Conservation (phyloP, 2,888 invertebrate genomes). For the Pseudoips prasinana region DNA sequence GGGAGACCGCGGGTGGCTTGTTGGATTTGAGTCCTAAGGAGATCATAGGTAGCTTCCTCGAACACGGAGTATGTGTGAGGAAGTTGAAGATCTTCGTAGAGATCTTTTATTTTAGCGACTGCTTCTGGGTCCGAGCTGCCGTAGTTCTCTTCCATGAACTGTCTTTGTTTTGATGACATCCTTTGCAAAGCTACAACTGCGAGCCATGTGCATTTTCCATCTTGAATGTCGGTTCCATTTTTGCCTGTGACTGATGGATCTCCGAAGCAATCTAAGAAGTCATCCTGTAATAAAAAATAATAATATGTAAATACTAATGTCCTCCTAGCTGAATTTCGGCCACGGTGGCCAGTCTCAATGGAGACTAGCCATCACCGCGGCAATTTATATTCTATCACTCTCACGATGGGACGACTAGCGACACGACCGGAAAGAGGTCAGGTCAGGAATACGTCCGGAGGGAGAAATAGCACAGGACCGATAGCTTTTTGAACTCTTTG, state of each 20-base stretch:
- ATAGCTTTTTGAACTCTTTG: too few relatives aligned
- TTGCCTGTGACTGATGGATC: conserved; percentile 93
- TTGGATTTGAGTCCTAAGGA: conserved; percentile 91
- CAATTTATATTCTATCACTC: too few relatives aligned
- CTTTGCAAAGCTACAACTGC: conserved; percentile 93
- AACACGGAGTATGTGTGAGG: conserved; percentile 89
- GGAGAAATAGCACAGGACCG: too few relatives aligned
- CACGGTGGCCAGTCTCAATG: too few relatives aligned
- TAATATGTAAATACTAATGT: not conserved
- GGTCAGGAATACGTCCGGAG: too few relatives aligned
- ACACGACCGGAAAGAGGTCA: too few relatives aligned
- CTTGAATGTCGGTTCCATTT: conserved; percentile 94
- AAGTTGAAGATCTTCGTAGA: conserved; percentile 90
- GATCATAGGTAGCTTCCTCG: conserved; percentile 92
- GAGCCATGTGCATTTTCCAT: conserved; percentile 98
- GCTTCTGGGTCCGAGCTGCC: conserved; percentile 85
- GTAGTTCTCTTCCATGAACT: conserved; percentile 89
- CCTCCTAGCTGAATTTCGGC: too few relatives aligned
- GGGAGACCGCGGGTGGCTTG: conserved; percentile 91
- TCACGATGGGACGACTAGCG: too few relatives aligned
- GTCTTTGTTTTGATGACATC: conserved; percentile 86
- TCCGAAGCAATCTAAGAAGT: conserved; percentile 95
- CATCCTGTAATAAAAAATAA: conserved; percentile 83
- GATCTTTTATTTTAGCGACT: conserved; percentile 85
- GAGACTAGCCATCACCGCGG: too few relatives aligned